Conservation (phyloP, 2,888 invertebrate species). For the Caradrina clavipalpis region DNA sequence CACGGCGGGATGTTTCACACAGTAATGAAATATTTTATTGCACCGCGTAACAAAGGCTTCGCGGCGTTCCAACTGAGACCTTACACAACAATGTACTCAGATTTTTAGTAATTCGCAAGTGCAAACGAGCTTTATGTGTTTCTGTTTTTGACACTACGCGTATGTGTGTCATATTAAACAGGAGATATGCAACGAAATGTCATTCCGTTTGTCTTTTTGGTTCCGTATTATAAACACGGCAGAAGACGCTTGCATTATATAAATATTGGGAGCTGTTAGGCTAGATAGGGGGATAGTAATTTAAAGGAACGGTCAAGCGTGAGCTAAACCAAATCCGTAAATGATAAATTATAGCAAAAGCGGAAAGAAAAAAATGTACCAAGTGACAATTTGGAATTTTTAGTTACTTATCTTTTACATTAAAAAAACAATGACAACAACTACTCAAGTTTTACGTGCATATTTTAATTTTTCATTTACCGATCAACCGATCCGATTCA, state of each 20-base stretch:
- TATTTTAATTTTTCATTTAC: too few relatives aligned
- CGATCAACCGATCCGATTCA: too few relatives aligned
- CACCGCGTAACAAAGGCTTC: slow-evolving; percentile 78
- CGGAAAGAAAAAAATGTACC: too few relatives aligned
- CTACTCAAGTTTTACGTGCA: too few relatives aligned
- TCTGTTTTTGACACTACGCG: slow-evolving; percentile 67
- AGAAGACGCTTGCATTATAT: neutral
- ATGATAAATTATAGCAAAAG: too few relatives aligned
- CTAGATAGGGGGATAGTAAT: too few relatives aligned
- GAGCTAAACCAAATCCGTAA: too few relatives aligned
- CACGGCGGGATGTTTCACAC: slow-evolving; percentile 76
- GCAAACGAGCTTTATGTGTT: slow-evolving; percentile 72
- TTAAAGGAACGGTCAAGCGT: too few relatives aligned
- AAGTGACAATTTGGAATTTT: too few relatives aligned
- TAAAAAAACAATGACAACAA: too few relatives aligned
- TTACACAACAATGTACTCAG: slow-evolving; percentile 85
- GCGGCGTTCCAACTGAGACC: slow-evolving; percentile 75
- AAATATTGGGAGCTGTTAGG: neutral
- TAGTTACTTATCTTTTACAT: too few relatives aligned
- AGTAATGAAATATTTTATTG: slow-evolving; percentile 89
- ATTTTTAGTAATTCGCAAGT: slow-evolving; percentile 84
- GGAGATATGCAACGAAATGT: slow-evolving; percentile 29
- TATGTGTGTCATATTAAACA: slow-evolving; percentile 28
- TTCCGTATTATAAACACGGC: neutral
- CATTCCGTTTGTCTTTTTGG: neutral